Base-by-base conservation (phyloP, 2,113 vertebrate genomes). In the Cynocephalus volans region DNA sequence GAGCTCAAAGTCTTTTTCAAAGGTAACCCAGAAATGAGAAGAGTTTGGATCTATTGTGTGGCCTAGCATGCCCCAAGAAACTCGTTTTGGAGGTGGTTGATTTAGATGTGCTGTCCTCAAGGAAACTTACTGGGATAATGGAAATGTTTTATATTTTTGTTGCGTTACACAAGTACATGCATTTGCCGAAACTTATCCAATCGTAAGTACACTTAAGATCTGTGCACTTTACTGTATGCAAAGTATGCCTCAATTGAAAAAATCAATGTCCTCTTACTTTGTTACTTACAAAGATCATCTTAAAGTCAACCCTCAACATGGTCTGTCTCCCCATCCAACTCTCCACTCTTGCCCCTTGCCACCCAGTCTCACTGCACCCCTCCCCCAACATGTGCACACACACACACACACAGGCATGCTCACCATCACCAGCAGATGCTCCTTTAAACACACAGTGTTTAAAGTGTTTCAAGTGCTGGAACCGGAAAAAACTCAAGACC, bases 181-280 rank as follows among this genome's bases (percentile, higher is more conserved):
- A 21, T 91, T 86, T 93, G 48, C 89, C 67, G 94, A 81, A 97
- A 80, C 50, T 26, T 41, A 88, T 21, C 36, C 33, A 41, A 3
- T 31, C 52, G 26, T 64, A 36, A 54, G 11, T 64, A 52, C 23
- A 45, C 45, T 58, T 81, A 87, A 67, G 69, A 85, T 36, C 52
- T 64, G 15, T 62, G 13, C 17, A 13, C 64, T 79, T 81, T 70
- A 64, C 60, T 52, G 0, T 62, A n/a, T 45, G 82, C 41, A 62
- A 24, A 72, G 56, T 93, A 91, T 87, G 7, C 86, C 28, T 93
- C 24, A 28, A 60, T 60, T 94, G 9, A 8, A 58, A 33, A 23
- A 33, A 56, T 50, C 12, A 28, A 7, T 86, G 62, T 4, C 52
- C 15, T 85, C n/a, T 83, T 33, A 79, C 45, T 90, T 79, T 41